Conservation (phyloP, 2,797 vertebrate genomes). For the Astyanax mexicanus region DNA sequence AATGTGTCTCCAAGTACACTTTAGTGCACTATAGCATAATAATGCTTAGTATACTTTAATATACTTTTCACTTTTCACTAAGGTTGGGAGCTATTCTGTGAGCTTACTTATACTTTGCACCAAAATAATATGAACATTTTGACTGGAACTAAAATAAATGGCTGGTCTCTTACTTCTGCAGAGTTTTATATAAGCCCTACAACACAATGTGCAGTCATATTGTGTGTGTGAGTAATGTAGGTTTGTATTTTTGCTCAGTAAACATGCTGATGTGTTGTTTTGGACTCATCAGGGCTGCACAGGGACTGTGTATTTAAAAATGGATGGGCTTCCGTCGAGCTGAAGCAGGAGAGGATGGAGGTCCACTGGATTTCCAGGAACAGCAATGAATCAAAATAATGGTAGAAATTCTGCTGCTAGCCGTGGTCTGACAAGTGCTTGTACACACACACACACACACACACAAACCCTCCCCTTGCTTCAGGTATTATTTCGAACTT, state of each 20-base stretch:
- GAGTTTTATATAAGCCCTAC: background rate
- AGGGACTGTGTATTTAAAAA: background rate
- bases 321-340: background rate
- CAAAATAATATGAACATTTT: too few species aligned
- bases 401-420: slow-evolving; percentile 1
- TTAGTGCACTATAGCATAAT: too few species aligned
- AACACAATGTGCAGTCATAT: background rate
- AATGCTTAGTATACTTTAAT: too few species aligned
- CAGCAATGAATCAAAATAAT: slow-evolving; percentile 43
- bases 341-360: slow-evolving; percentile 1
- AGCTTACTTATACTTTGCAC: too few species aligned
- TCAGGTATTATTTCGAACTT: background rate
- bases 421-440: background rate
- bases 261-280: slow-evolving; percentile 1
- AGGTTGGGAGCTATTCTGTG: too few species aligned
- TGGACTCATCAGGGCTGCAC: background rate
- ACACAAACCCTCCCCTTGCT: background rate
- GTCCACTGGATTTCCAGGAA: slow-evolving; percentile 2
- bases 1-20: too few species aligned
- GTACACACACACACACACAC: slow-evolving; percentile 7
- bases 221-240: background rate
- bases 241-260: slow-evolving; percentile 1
- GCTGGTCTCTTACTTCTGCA: background rate
- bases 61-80: too few species aligned
- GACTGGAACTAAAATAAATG: too few species aligned